Conservation (phyloP, 1,140 invertebrate genomes). For the Contarinia nasturtii region DNA sequence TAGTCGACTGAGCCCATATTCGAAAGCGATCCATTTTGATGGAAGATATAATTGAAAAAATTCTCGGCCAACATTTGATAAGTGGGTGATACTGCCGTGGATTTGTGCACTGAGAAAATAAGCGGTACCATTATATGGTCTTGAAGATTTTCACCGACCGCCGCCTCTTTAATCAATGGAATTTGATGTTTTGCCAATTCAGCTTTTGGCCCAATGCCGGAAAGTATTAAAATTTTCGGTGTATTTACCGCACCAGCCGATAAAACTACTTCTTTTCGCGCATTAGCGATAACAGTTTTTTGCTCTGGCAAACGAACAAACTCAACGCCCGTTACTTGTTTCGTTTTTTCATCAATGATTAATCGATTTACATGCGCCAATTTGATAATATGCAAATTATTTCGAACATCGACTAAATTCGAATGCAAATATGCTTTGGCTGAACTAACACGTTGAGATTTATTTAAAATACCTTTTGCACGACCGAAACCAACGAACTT, state of each 20-base stretch:
- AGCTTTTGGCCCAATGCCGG: slow-evolving; percentile 25
- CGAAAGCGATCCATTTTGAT: slow-evolving; percentile 48
- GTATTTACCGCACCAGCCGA: slow-evolving; percentile 36
- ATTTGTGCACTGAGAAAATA: slow-evolving; percentile 21
- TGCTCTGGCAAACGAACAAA: too few species aligned
- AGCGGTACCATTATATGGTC: slow-evolving; percentile 31
- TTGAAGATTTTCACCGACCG: slow-evolving; percentile 52
- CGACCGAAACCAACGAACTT: slow-evolving; percentile 33
- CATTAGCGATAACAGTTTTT: neutral
- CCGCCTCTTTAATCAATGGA: slow-evolving; percentile 30
- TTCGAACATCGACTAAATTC: slow-evolving; percentile 27
- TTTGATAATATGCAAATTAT: slow-evolving; percentile 33
- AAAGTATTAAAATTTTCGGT: slow-evolving; percentile 37
- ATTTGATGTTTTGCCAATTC: slow-evolving; percentile 26
- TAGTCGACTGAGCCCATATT: slow-evolving; percentile 67
- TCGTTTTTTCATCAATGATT: too few species aligned
- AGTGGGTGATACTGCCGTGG: slow-evolving; percentile 16
- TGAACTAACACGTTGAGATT: slow-evolving; percentile 44
- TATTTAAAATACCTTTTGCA: slow-evolving; percentile 42
- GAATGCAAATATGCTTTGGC: slow-evolving; percentile 47
- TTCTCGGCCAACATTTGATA: slow-evolving; percentile 3
- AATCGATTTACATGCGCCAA: slow-evolving; percentile 27
- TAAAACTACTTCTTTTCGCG: slow-evolving; percentile 37
- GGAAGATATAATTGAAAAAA: slow-evolving; percentile 26
- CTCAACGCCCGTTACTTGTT: too few species aligned